Conservation (phyloP, 2,113 vertebrate species). For the Pelecanus crispus region DNA sequence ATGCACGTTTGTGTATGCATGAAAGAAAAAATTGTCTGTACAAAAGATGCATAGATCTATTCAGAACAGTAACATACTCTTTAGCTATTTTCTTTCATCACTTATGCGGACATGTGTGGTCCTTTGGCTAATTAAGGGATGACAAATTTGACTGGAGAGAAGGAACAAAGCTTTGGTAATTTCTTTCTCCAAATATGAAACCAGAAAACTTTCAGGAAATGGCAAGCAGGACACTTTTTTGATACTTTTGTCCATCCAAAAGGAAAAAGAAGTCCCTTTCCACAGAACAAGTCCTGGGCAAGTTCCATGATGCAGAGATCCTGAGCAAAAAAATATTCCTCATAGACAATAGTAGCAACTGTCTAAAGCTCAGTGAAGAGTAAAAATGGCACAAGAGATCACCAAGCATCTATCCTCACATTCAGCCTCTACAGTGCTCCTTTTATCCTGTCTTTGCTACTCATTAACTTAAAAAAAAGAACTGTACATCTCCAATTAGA, state of each 20-base stretch:
- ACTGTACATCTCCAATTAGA: neutral
- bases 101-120: neutral
- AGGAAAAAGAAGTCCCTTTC: neutral
- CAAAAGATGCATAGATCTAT: neutral
- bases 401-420: neutral
- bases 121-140: neutral
- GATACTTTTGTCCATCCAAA: neutral
- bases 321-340: neutral
- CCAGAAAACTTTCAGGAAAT: neutral
- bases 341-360: neutral
- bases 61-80: neutral
- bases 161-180: neutral
- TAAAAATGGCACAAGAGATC: neutral
- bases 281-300: neutral
- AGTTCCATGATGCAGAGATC: neutral
- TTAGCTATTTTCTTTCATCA: neutral
- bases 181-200: neutral
- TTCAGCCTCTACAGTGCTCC: neutral
- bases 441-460: neutral
- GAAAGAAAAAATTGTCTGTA: neutral
- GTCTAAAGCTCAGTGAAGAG: neutral
- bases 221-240: neutral
- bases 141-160: neutral
- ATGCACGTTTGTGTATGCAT: neutral
- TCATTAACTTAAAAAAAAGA: neutral